phyloP scores from a whole-genome alignment of 23 tunicate species.

The Botrylloides violaceus region DNA sequence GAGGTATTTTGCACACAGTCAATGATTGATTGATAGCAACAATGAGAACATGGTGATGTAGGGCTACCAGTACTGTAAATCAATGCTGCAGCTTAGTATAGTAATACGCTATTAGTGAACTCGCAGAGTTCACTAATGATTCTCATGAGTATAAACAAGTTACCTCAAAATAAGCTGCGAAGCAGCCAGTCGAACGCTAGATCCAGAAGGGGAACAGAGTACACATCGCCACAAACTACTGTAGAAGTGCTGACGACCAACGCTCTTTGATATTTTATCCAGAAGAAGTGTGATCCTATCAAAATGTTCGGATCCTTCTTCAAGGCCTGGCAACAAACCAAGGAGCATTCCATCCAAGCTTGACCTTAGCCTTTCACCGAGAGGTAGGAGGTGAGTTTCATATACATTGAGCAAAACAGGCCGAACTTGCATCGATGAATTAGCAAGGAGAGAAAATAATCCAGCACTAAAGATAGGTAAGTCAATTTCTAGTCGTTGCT shows the following conservation, averaged over 20 bases:
- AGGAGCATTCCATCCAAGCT: slow-evolving; percentile 71
- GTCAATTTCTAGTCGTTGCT: slow-evolving; percentile 38
- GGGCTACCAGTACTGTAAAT: too few relatives aligned
- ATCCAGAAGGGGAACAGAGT: slow-evolving; percentile 45
- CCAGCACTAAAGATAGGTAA: slow-evolving; percentile 72
- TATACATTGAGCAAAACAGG: slow-evolving; percentile 56
- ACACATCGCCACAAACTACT: slow-evolving; percentile 74
- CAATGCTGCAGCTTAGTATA: too few relatives aligned
- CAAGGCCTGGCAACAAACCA: slow-evolving; percentile 80
- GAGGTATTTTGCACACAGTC: too few relatives aligned
- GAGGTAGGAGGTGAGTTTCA: slow-evolving; percentile 69
- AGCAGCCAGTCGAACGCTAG: slow-evolving; percentile 45
- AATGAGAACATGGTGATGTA: too few relatives aligned
- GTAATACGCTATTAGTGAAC: too few relatives aligned
- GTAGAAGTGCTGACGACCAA: slow-evolving; percentile 45
- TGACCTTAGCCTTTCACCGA: slow-evolving; percentile 24
- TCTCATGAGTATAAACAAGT: background rate
- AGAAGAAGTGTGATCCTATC: slow-evolving; percentile 39
- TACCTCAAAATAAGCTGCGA: slow-evolving; percentile 47
- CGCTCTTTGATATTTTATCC: slow-evolving; percentile 37
- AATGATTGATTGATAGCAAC: too few relatives aligned
- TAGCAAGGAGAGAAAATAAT: slow-evolving; percentile 60
- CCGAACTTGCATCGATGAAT: slow-evolving; percentile 85
- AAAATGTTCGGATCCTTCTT: slow-evolving; percentile 84
- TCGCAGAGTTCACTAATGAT: too few relatives aligned